A percentile compares a stretch with the other conserved stretches of the same genome.
phyloP scores from a whole-genome alignment of 2,888 invertebrate species.

The Gastrophysa polygoni region DNA sequence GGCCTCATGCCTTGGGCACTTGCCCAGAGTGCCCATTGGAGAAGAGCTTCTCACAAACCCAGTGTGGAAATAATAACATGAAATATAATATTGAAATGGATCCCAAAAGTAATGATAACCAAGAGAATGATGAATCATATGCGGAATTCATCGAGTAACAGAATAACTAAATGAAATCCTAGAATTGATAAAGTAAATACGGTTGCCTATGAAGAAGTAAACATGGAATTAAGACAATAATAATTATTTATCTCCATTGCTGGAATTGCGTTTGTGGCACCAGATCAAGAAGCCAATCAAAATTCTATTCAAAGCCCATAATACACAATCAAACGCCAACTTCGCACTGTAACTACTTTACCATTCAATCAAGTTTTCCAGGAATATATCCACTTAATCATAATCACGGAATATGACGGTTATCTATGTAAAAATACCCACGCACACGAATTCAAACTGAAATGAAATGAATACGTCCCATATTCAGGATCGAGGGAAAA shows the following conservation, averaged over 20 bases:
- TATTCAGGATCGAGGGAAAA: slow-evolving; percentile 19
- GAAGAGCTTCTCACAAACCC: too few species aligned
- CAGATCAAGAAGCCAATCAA: neutral
- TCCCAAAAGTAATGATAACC: too few species aligned
- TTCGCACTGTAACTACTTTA: neutral
- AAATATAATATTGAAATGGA: too few species aligned
- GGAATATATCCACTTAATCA: slow-evolving; percentile 4
- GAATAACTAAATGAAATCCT: too few species aligned
- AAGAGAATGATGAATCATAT: too few species aligned
- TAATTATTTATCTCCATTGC: neutral
- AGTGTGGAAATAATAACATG: too few species aligned
- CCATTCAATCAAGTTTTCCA: slow-evolving; percentile 5
- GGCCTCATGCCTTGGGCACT: too few species aligned
- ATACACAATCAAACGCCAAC: neutral
- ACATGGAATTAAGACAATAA: neutral
- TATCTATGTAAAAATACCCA: slow-evolving; percentile 18
- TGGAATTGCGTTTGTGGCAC: neutral
- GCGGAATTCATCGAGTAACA: too few species aligned
- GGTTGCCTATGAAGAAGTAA: too few species aligned
- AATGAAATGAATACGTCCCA: neutral
- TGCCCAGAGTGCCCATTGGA: too few species aligned
- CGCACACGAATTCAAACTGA: slow-evolving; percentile 13
- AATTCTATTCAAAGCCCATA: neutral
- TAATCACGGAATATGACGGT: neutral
- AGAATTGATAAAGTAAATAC: too few species aligned